phyloP scores from a whole-genome alignment of 2,888 invertebrate genomes.

The Notodonta dromedarius region DNA sequence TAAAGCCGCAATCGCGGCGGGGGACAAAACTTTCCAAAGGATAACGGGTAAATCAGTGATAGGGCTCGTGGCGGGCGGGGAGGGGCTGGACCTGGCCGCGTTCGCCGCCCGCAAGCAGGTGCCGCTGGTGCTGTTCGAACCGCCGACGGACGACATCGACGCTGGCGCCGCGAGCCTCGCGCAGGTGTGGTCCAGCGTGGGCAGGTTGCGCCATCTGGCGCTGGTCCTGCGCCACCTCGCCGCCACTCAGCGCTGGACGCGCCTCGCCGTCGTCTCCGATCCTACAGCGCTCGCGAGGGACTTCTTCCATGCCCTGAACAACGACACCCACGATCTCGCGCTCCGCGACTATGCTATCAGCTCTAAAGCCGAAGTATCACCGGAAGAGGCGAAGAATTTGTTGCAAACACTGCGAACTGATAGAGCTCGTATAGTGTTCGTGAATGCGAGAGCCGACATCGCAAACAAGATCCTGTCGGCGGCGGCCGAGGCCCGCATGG shows the following conservation, averaged over 20 bases:
- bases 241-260: not conserved
- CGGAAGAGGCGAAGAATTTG: too few species aligned
- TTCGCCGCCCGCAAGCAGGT: not conserved
- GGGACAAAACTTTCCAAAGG: not conserved
- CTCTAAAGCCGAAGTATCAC: too few species aligned
- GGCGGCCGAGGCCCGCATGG: slow-evolving; percentile 65
- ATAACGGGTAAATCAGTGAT: not conserved
- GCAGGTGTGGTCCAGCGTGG: not conserved
- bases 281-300: not conserved
- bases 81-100: not conserved
- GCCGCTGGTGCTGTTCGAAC: not conserved
- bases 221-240: not conserved
- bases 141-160: not conserved
- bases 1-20: not conserved
- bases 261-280: slow-evolving; percentile 2
- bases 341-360: not conserved
- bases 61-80: not conserved
- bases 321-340: not conserved
- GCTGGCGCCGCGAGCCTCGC: not conserved
- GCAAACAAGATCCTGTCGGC: slow-evolving; percentile 89
- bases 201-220: slow-evolving; percentile 4
- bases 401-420: not conserved
- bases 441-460: slow-evolving; percentile 88
- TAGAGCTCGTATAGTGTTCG: slow-evolving; percentile 90
- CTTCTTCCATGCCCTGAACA: not conserved